These are phyloP conservation scores for Hipparchia sbordonii DNA, from an alignment of 2,888 invertebrate species.

Conservation along the genomic window DNA sequence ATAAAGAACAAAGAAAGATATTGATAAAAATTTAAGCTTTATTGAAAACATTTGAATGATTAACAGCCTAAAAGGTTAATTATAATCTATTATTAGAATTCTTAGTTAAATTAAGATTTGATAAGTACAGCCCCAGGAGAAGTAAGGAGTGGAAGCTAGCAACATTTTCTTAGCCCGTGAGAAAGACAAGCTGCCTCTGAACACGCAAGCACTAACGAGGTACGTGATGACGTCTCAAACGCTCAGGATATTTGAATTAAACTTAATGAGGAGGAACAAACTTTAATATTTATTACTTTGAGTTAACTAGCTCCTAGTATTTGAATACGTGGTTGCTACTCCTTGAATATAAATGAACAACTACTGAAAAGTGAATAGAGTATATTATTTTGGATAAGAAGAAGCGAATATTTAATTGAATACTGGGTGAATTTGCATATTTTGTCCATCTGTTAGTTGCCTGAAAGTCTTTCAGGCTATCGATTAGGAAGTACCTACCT, in stretches of 20 bases:
- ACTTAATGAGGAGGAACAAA: conserved; percentile 30
- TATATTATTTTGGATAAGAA: background rate
- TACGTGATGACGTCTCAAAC: conserved; percentile 37
- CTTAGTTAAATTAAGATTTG: conserved; percentile 4
- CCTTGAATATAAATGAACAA: background rate
- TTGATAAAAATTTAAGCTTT: too few species aligned
- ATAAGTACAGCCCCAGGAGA: background rate
- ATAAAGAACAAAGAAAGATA: too few species aligned
- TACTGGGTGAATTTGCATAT: too few species aligned
- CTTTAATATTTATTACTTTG: conserved; percentile 24
- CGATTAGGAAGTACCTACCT: too few species aligned
- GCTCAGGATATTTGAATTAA: conserved; percentile 32
- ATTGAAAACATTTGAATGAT: background rate
- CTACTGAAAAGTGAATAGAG: background rate
- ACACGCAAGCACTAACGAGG: conserved; percentile 37
- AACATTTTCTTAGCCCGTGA: conserved; percentile 25
- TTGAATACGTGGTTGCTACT: conserved; percentile 11
- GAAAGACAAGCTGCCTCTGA: conserved; percentile 33
- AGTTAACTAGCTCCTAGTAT: background rate
- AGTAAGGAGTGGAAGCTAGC: conserved; percentile 22
- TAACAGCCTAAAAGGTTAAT: background rate
- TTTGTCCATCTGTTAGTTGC: too few species aligned
- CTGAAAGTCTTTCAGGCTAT: too few species aligned
- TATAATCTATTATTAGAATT: background rate
- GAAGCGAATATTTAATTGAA: too few species aligned